Percentiles rank a stretch among this genome's conserved stretches.
These are phyloP conservation scores for Hypena proboscidalis DNA, from an alignment of 2,888 invertebrate species.

Conservation along the genomic window DNA sequence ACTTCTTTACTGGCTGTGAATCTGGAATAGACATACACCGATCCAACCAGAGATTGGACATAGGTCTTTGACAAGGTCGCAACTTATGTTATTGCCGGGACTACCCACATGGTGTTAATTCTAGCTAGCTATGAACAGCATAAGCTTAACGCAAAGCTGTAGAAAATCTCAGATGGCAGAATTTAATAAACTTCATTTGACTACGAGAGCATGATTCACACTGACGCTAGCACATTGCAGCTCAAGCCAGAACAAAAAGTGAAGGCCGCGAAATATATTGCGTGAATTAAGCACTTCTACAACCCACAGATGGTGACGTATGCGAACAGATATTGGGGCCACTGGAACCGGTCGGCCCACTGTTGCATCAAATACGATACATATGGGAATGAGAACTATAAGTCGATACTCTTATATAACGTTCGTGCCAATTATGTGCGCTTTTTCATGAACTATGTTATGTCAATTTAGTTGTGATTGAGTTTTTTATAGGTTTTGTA, in stretches of 20 bases:
- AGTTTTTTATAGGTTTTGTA: background rate
- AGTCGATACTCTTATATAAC: slow-evolving; percentile 56
- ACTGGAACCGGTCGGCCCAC: slow-evolving; percentile 65
- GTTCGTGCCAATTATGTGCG: slow-evolving; percentile 36
- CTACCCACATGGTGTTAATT: no score
- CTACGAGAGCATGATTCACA: no score
- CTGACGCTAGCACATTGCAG: background rate
- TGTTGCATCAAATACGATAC: slow-evolving; percentile 72
- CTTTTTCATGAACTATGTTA: slow-evolving; percentile 18
- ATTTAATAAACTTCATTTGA: no score
- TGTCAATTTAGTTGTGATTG: slow-evolving; percentile 9
- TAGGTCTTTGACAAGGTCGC: no score
- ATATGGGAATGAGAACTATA: slow-evolving; percentile 58
- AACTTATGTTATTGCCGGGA: no score
- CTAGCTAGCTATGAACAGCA: no score
- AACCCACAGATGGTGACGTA: slow-evolving; percentile 55
- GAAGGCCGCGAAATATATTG: slow-evolving; percentile 19
- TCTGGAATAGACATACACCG: no score
- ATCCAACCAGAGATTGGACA: no score
- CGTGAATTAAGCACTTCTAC: slow-evolving; percentile 42
- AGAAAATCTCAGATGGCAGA: no score
- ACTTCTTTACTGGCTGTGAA: no score
- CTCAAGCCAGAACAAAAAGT: slow-evolving; percentile 10
- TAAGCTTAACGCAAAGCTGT: no score
- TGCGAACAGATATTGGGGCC: slow-evolving; percentile 63